Conservation (phyloP, 2,888 invertebrate genomes). For the Lobophora halterata region DNA sequence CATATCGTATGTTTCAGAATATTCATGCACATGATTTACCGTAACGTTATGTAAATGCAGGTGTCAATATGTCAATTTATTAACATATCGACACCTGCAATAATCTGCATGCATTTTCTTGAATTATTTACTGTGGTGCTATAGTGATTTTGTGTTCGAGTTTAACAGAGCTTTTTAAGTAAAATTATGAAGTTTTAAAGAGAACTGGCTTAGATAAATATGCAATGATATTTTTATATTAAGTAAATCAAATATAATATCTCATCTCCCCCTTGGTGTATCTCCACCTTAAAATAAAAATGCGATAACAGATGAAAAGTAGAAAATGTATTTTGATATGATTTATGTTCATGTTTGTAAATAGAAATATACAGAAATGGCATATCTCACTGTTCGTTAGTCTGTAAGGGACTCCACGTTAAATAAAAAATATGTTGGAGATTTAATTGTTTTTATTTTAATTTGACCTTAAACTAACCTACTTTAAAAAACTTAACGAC, state of each 20-base stretch:
- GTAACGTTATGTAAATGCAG: constrained; percentile 8
- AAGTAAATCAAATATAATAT: too few relatives aligned
- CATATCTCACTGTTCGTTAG: constrained; percentile 78
- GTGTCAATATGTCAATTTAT: constrained; percentile 7
- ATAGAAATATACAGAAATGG: constrained; percentile 70
- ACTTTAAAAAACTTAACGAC: too few relatives aligned
- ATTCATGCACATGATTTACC: constrained; percentile 13
- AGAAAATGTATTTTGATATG: constrained; percentile 74
- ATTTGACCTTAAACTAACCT: too few relatives aligned
- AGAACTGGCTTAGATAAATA: too few relatives aligned
- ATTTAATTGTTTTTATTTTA: constrained; percentile 49
- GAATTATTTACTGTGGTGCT: constrained; percentile 45
- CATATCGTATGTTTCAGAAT: not conserved
- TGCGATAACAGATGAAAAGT: constrained; percentile 37
- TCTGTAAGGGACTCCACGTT: constrained; percentile 60
- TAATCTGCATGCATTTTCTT: constrained; percentile 14
- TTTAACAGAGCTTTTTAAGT: constrained; percentile 17
- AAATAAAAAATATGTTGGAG: constrained; percentile 69
- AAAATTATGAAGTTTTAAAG: too few relatives aligned
- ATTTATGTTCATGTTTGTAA: constrained; percentile 78
- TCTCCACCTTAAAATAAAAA: constrained; percentile 11
- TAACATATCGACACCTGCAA: constrained; percentile 16
- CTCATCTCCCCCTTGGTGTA: constrained; percentile 31
- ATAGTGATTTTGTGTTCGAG: constrained; percentile 56
- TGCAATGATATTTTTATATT: too few relatives aligned